These are phyloP conservation scores for Neocrepidodera transversa DNA, from an alignment of 2,888 invertebrate genomes.

Conservation along the genomic window DNA sequence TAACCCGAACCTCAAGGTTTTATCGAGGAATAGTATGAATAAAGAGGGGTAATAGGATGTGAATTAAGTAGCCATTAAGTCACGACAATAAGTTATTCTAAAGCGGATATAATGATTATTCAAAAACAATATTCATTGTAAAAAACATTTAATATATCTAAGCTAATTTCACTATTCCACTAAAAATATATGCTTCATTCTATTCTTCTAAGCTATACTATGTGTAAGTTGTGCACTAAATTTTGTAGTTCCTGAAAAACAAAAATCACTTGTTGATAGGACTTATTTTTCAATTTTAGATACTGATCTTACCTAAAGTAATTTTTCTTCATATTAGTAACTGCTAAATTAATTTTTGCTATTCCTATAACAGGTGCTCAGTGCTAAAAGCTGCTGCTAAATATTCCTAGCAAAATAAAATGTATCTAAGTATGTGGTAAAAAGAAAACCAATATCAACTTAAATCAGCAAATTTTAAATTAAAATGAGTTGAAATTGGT, in stretches of 20 bases:
- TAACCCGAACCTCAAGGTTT: too few species aligned
- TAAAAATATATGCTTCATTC: too few species aligned
- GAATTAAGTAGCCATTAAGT: too few species aligned
- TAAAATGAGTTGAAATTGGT: too few species aligned
- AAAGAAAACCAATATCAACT: not conserved
- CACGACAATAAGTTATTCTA: too few species aligned
- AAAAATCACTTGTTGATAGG: not conserved
- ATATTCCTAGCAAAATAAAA: constrained; percentile 18
- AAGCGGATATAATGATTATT: too few species aligned
- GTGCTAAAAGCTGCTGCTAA: constrained; percentile 37
- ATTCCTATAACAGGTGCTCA: constrained; percentile 32
- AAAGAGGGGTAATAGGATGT: too few species aligned
- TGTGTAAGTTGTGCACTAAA: not conserved
- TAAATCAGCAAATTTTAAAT: not conserved
- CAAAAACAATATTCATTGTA: too few species aligned
- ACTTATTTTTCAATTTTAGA: not conserved
- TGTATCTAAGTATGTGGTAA: not conserved
- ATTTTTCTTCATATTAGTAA: not conserved
- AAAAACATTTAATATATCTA: too few species aligned
- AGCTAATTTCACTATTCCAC: too few species aligned
- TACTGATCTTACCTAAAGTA: not conserved
- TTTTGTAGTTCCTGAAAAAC: constrained; percentile 1
- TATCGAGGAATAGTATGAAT: too few species aligned
- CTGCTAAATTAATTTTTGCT: constrained; percentile 9
- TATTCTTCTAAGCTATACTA: constrained; percentile 1